Base-by-base conservation (phyloP, 1,140 invertebrate genomes). In the Cheumatopsyche charites region DNA sequence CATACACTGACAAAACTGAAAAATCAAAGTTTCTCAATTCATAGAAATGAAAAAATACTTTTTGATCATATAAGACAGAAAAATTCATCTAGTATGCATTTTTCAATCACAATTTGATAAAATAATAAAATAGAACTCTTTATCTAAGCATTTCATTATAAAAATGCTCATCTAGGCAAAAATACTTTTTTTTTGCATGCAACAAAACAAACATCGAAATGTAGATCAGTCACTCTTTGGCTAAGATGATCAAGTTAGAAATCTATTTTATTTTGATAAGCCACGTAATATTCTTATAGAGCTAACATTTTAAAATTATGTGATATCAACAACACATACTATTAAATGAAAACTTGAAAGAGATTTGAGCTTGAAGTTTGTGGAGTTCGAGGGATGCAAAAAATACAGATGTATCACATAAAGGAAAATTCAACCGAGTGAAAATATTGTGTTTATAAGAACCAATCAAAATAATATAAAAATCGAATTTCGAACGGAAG, bases 331-430 rank as follows among this genome's bases (percentile, higher is more conserved):
- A 23, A 58, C 23, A 58, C 7, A 25, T 7, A 25, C 23, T 26
- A 6, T 47, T 47, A 47, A 26, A 66, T 15, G 43, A 66, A 58
- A 25, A 68, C 45, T 55, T 43, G 65, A 70, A 68, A 69, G 68
- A 73, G 65, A 63, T 76, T 76, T 76, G 75, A 76, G 75, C 75
- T 76, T 66, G 66, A 73, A 67, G 70, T 72, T 45, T 42, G 63
- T 61, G 67, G 41, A 43, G 26, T 63, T 42, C 29, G 15, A 23
- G 67, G 62, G 70, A 66, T 45, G 49, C 73, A 61, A 55, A 63
- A 41, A 15, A 26, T 36, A 36, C 26, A 68, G 19, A 52, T 17
- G 9, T 17, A 17, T 52, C 47, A 17, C 15, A 52, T n/a, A 52
- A 17, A 52, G 15, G 15, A 52, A 36, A 17, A 15, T 47, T 47